Evolutionary conservation across 1,140 invertebrate genomes (phyloP).

Genomic region (Calliopsis andreniformis): DNA sequence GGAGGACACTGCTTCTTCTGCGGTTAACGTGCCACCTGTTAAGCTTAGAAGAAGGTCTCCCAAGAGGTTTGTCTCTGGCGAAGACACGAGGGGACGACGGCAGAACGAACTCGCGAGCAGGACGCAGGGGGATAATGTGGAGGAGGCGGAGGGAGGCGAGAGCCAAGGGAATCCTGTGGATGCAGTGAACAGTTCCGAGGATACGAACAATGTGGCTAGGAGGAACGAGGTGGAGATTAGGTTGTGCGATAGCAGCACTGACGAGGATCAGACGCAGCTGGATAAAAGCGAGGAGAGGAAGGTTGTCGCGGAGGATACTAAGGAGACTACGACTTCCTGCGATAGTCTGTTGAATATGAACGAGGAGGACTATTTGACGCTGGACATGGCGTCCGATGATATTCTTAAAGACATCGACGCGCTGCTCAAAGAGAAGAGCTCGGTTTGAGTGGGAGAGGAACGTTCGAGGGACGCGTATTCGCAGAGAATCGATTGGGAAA

Average conservation of each 20-base stretch:
- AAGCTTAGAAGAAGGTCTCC: conserved; percentile 63
- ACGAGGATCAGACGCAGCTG: conserved; percentile 41
- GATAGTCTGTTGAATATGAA: conserved; percentile 27
- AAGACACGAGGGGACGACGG: neutral
- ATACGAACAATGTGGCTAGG: conserved; percentile 5
- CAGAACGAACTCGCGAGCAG: neutral
- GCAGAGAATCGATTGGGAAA: neutral
- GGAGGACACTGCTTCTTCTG: neutral
- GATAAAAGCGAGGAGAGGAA: neutral
- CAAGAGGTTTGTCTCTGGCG: neutral
- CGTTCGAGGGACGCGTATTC: neutral
- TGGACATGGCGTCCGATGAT: conserved; percentile 72
- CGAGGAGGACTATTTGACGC: conserved; percentile 65
- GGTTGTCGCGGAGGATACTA: conserved; percentile 18
- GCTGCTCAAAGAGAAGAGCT: conserved; percentile 66
- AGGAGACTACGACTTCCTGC: conserved; percentile 23
- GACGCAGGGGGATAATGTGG: neutral
- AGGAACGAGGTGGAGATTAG: conserved; percentile 68
- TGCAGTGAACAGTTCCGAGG: neutral
- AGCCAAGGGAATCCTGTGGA: neutral
- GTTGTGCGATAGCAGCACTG: conserved; percentile 74
- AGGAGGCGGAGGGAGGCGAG: neutral
- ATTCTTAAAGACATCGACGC: conserved; percentile 79
- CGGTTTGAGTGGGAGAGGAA: neutral
- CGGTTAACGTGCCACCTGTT: conserved; percentile 63